Base-by-base conservation (phyloP, 2,113 vertebrate genomes). In the Chamaea fasciata region DNA sequence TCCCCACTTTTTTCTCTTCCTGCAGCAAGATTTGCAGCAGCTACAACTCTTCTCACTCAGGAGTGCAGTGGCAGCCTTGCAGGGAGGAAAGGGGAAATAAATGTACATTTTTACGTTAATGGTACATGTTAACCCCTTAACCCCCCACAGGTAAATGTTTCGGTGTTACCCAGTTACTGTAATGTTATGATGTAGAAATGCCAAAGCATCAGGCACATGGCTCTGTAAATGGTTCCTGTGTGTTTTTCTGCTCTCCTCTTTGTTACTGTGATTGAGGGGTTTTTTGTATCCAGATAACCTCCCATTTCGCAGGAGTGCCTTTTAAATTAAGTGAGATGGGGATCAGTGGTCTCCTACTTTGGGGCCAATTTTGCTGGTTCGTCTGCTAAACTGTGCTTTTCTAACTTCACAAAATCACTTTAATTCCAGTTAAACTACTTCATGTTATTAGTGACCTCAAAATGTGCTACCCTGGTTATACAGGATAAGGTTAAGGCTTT, bases 381-480 rank as follows among this genome's bases (percentile, higher is more conserved):
- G 75, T 95, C 83, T 91, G 75, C 87, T 83, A 87, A 87, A 77
- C 52, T 62, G 75, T 80, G 87, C 89, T 85, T 85, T 91, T 63
- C 52, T 92, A 83, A 93, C 84, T 91, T 69, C 59, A 89, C 65
- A 50, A 80, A 95, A 94, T 80, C 42, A 37, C 50, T 95, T 95
- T 80, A 95, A 95, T 95, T 96, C 85, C 63, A 80, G 84, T 94
- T 95, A 96, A 95, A 92, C 75, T 83, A 33, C 63, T 92, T 83
- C 19, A 20, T 70, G 75, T 95, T 91, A 95, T 92, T 90, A 80
- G 78, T 80, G 93, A 87, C 94, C 91, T 95, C 71, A 82, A 14
- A 92, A 91, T 65, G 59, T 88, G 27, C 71, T 67, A 74, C 52
- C 39, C 59, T 91, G 63, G 70, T 90, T 87, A 50, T 83, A 86